A percentile compares a stretch with the other conserved stretches of the same genome.
Conservation (phyloP, 2,888 invertebrate species). For the Camptogramma bilineatum region DNA sequence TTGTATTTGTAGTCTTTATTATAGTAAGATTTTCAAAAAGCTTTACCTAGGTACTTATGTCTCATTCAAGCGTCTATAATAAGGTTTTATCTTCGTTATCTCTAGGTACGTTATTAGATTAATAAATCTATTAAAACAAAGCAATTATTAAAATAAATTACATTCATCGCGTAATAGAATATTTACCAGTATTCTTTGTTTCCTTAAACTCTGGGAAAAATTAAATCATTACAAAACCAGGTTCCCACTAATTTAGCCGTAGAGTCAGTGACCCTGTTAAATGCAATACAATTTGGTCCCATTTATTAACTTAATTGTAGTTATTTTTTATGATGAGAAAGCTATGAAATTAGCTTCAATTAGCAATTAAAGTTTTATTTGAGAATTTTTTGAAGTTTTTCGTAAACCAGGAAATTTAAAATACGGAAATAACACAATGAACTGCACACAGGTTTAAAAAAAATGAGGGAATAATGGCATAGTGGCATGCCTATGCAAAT, state of each 20-base stretch:
- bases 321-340: slow-evolving; percentile 49
- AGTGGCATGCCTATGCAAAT: slow-evolving; percentile 40
- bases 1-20: no score
- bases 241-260: slow-evolving; percentile 45
- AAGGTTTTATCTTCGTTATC: neutral
- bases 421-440: slow-evolving; percentile 29
- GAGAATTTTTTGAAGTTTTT: slow-evolving; percentile 20
- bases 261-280: slow-evolving; percentile 47
- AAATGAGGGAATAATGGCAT: slow-evolving; percentile 19
- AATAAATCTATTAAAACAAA: slow-evolving; percentile 16
- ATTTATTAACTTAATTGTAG: slow-evolving; percentile 31
- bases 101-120: neutral
- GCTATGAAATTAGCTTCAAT: slow-evolving; percentile 34
- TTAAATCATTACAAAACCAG: slow-evolving; percentile 34
- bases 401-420: slow-evolving; percentile 30
- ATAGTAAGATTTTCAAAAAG: neutral
- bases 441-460: slow-evolving; percentile 23
- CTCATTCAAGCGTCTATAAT: neutral
- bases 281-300: slow-evolving; percentile 35
- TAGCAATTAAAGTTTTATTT: slow-evolving; percentile 27
- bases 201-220: slow-evolving; percentile 41
- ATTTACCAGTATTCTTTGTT: slow-evolving; percentile 35
- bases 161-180: slow-evolving; percentile 28
- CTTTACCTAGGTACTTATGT: neutral
- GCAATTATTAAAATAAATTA: slow-evolving; percentile 32